These are phyloP conservation scores for Myotis davidii DNA, from an alignment of 2,113 vertebrate species.

Conservation along the genomic window DNA sequence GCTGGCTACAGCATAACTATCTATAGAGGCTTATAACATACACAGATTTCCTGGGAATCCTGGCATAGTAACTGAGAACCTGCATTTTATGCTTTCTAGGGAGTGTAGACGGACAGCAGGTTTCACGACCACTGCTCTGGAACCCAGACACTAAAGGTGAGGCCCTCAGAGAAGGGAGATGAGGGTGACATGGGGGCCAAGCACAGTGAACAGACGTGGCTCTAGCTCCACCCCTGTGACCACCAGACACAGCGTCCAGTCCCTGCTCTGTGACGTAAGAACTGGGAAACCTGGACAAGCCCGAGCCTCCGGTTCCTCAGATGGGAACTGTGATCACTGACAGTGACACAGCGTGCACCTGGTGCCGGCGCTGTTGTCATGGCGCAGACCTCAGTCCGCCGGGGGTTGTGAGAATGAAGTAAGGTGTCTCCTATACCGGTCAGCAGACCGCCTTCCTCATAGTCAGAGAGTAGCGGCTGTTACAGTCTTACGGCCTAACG, in stretches of 20 bases:
- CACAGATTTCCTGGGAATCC: background rate
- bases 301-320: background rate
- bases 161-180: background rate
- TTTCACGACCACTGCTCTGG: background rate
- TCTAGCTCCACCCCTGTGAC: background rate
- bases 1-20: background rate
- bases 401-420: background rate
- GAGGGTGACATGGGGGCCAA: background rate
- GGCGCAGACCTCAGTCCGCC: rapidly evolving
- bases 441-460: background rate
- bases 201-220: background rate
- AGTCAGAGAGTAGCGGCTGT: background rate
- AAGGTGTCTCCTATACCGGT: background rate
- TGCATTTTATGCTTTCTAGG: background rate
- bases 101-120: rapidly evolving
- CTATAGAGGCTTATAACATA: background rate
- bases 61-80: background rate
- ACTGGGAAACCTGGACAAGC: background rate
- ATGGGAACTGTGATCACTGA: background rate
- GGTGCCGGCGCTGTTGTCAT: too few species aligned
- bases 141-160: background rate
- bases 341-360: rapidly evolving
- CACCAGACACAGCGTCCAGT: background rate
- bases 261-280: background rate
- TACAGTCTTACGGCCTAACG: background rate